phyloP scores from a whole-genome alignment of 2,888 invertebrate genomes.

The Rhogogaster chlorosoma region DNA sequence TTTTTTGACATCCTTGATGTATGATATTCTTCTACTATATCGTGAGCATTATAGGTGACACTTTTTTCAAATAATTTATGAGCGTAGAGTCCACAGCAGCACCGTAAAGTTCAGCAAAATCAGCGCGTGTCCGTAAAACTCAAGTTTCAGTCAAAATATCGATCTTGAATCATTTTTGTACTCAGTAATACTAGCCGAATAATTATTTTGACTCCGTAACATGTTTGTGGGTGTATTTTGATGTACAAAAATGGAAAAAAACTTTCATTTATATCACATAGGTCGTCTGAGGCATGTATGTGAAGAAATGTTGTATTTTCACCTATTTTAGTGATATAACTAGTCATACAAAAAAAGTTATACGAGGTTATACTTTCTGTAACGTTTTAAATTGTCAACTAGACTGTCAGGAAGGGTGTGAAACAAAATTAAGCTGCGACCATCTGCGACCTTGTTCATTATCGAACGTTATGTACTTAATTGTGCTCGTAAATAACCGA shows the following conservation, averaged over 20 bases:
- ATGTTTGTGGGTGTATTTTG: slow-evolving; percentile 7
- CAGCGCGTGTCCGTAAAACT: slow-evolving; percentile 10
- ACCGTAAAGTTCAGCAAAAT: slow-evolving; percentile 9
- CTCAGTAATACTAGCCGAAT: neutral
- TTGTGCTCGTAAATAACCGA: neutral
- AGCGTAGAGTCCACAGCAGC: slow-evolving; percentile 2
- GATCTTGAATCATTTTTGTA: neutral
- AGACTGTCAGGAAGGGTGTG: neutral
- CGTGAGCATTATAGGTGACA: neutral
- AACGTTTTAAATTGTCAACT: slow-evolving; percentile 7
- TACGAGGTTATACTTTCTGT: slow-evolving; percentile 14
- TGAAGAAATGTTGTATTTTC: neutral
- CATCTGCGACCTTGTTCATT: neutral
- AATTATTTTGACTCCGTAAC: neutral
- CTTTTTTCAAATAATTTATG: neutral
- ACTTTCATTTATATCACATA: neutral
- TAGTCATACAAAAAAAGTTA: neutral
- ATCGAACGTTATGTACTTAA: neutral
- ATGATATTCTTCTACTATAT: slow-evolving; percentile 13
- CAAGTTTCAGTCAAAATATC: neutral
- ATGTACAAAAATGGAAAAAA: slow-evolving; percentile 12
- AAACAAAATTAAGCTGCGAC: neutral
- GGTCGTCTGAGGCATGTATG: slow-evolving; percentile 5
- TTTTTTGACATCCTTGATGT: neutral
- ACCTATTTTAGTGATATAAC: neutral